A percentile compares a stretch with the other conserved stretches of the same genome.
phyloP scores from a whole-genome alignment of 2,888 invertebrate genomes.

The Pachydiplax longipennis region DNA sequence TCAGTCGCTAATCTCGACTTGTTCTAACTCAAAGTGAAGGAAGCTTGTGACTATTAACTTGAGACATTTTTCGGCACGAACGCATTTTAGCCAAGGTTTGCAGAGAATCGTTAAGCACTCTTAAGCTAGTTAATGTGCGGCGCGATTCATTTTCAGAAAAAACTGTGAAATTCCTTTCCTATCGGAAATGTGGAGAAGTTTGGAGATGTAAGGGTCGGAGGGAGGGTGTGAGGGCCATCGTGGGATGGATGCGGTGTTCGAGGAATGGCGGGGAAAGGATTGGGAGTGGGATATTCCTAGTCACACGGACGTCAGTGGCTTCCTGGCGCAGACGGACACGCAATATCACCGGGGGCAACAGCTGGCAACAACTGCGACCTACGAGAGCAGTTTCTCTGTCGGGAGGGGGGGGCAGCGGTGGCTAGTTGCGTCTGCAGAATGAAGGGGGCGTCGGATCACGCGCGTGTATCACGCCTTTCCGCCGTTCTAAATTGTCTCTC shows the following conservation, averaged over 20 bases:
- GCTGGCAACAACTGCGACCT: slow-evolving; percentile 41
- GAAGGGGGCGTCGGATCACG: background rate
- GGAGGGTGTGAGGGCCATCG: background rate
- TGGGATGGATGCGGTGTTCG: too few relatives aligned
- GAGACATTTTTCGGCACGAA: too few relatives aligned
- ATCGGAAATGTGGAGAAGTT: too few relatives aligned
- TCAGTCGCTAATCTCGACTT: too few relatives aligned
- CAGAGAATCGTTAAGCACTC: too few relatives aligned
- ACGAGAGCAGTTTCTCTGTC: background rate
- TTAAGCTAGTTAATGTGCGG: too few relatives aligned
- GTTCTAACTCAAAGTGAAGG: too few relatives aligned
- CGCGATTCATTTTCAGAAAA: too few relatives aligned
- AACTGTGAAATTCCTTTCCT: too few relatives aligned
- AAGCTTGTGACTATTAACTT: too few relatives aligned
- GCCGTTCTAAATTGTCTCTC: background rate
- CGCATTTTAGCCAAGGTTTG: too few relatives aligned
- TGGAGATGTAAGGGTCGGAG: background rate
- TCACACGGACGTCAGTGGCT: slow-evolving; percentile 35
- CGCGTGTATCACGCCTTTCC: background rate
- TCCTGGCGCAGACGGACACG: slow-evolving; percentile 34
- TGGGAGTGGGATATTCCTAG: background rate
- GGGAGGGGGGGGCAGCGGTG: background rate
- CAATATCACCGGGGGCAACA: slow-evolving; percentile 32
- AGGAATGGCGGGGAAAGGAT: background rate
- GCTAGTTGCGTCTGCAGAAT: background rate